A percentile compares a stretch with the other conserved stretches of the same genome.
Evolutionary conservation across 2,113 vertebrate genomes (phyloP).

Genomic region (Neodon shergylaensis): DNA sequence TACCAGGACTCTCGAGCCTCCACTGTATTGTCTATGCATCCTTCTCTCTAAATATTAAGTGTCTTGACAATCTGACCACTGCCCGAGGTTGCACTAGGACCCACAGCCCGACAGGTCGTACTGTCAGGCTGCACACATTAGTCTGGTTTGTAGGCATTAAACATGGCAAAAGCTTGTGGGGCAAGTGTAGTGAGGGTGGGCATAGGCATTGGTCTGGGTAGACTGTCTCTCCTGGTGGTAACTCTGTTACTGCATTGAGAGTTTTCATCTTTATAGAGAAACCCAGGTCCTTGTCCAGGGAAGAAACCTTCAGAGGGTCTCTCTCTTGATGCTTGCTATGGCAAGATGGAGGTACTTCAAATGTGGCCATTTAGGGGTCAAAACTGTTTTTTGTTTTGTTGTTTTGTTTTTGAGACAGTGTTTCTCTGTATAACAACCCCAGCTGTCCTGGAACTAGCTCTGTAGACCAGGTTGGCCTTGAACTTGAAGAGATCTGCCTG

Average conservation of each 20-base stretch:
- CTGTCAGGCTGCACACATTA: too few species aligned
- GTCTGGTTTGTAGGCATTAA: neutral
- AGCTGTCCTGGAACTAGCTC: too few species aligned
- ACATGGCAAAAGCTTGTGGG: rapidly evolving
- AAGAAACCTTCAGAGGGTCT: neutral
- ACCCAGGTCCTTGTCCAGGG: neutral
- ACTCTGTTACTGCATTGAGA: rapidly evolving
- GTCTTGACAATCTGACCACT: neutral
- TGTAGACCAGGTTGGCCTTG: too few species aligned
- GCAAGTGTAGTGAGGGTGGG: rapidly evolving
- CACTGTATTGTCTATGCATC: rapidly evolving
- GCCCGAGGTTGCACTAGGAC: neutral
- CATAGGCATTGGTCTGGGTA: rapidly evolving
- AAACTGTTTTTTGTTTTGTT: neutral
- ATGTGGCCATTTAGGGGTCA: neutral
- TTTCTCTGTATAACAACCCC: too few species aligned
- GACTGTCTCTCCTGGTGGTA: neutral
- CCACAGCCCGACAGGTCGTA: neutral
- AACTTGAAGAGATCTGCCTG: too few species aligned
- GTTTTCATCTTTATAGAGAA: neutral
- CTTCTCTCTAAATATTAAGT: neutral
- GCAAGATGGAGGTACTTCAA: neutral
- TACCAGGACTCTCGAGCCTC: rapidly evolving
- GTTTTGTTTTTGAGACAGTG: neutral
- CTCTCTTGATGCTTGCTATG: neutral